Base-by-base conservation (phyloP, 2,888 invertebrate genomes). In the Phyto melanocephala region DNA sequence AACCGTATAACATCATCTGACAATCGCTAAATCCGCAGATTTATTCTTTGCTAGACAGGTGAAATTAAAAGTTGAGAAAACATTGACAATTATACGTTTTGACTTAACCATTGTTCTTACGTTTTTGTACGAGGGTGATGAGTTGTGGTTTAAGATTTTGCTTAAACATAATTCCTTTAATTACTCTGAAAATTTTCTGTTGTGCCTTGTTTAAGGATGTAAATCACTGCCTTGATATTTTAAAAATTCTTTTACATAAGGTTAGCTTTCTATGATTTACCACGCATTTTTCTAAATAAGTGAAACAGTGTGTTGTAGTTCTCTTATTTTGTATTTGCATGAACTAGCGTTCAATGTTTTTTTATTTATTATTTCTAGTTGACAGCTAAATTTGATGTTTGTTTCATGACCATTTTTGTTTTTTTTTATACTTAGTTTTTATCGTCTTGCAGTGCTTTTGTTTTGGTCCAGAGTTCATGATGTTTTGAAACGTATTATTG, bases 31-130 rank as follows among this genome's bases (percentile, higher is more conserved):
- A 77, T 35, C 62, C 62, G 45, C 54, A 62, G 50, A 42, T 62
- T 15, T 33, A 52, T 78, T 45, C 63, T 56, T 37, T 47, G 56
- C 35, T 10, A 17, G 52, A 68, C 72, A 74, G 58, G 67, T 68
- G 52, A 74, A 72, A 80, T 67, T 74, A 60, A 62, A 74, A 80
- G 70, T 70, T 47, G 35, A 78, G 15, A 63, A 54, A 47, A 54
- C 15, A 63, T 70, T 50, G 50, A 42, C 42, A 68, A 68, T 35
- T 60, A 1, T n/a, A 45, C 24, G 42, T 37, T 68, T 35, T 37
- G 45, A 24, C 1, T 54, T 45, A 6, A 6, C 6, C 3, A 6
- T 65, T 15, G 8, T 35, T 11, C 52, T 15, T 0, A 8, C 8
- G 37, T 17, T 3, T 47, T 33, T 20, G 0, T 24, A 15, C 33